Conservation (phyloP, 2,113 vertebrate species). For the Dicerorhinus sumatrensis region DNA sequence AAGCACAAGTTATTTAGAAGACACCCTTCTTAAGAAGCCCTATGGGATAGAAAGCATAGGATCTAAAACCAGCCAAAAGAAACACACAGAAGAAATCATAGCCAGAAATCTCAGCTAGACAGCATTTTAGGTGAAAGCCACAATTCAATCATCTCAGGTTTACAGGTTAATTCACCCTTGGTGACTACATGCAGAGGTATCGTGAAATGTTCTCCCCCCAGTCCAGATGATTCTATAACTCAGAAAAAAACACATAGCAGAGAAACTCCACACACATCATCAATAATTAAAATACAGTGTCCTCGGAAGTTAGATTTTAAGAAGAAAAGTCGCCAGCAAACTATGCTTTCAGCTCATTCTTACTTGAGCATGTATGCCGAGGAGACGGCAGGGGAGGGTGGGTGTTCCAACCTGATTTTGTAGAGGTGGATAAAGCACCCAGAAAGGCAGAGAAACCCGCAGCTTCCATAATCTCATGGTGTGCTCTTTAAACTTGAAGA, state of each 20-base stretch:
- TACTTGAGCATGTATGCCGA: neutral
- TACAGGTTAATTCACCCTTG: neutral
- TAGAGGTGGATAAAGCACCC: neutral
- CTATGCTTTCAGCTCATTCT: neutral
- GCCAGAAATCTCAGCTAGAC: neutral
- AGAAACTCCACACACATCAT: neutral
- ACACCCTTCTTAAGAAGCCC: neutral
- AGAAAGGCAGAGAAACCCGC: neutral
- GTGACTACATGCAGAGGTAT: neutral
- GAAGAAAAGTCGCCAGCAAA: neutral
- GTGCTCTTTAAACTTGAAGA: slow-evolving; percentile 17
- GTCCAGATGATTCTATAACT: slow-evolving; percentile 16
- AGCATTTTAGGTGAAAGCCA: neutral
- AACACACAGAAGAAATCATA: neutral
- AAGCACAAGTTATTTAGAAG: neutral
- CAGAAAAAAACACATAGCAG: neutral
- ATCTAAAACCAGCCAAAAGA: neutral
- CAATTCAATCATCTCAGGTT: neutral
- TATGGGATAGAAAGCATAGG: neutral
- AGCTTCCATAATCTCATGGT: neutral
- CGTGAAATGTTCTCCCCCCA: neutral
- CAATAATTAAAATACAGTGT: neutral
- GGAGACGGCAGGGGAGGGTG: fast-evolving
- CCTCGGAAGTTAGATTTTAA: neutral
- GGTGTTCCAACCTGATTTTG: neutral